phyloP scores from a whole-genome alignment of 2,888 invertebrate genomes.

The Polydrusus pterygomalis region DNA sequence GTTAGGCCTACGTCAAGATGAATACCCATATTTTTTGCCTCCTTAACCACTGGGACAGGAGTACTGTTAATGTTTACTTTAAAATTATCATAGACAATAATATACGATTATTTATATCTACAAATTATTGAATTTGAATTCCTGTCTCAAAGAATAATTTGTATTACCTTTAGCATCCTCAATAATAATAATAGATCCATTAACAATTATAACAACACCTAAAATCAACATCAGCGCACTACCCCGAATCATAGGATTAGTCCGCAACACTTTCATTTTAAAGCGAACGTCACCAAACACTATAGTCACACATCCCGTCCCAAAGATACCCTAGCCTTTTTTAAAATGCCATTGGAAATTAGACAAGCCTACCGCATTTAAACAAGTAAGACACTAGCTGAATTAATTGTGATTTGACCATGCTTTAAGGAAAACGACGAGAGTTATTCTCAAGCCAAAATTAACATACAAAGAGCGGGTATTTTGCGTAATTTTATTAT shows the following conservation, averaged over 20 bases:
- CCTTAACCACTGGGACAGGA: too few relatives aligned
- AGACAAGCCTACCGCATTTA: conserved; percentile 17
- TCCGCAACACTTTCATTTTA: conserved; percentile 43
- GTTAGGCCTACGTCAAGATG: too few relatives aligned
- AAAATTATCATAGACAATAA: too few relatives aligned
- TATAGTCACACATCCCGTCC: conserved; percentile 5
- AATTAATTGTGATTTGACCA: conserved; percentile 61
- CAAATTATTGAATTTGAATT: background rate
- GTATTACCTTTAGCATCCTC: conserved; percentile 66
- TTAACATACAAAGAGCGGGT: conserved; percentile 60
- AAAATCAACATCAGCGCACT: conserved; percentile 26
- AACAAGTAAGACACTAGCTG: conserved; percentile 22
- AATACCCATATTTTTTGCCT: too few relatives aligned
- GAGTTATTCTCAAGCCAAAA: conserved; percentile 58
- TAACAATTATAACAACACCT: conserved; percentile 16
- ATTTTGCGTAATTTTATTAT: conserved; percentile 49
- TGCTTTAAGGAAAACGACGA: conserved; percentile 59
- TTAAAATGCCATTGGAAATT: background rate
- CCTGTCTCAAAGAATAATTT: background rate
- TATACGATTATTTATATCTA: too few relatives aligned
- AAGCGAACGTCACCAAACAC: conserved; percentile 1
- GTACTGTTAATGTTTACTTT: too few relatives aligned
- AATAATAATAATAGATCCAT: conserved; percentile 63
- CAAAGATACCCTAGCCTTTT: too few relatives aligned
- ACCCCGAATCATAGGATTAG: conserved; percentile 27